Base-by-base conservation (phyloP, 2,888 invertebrate species). In the Epinotia nisella region DNA sequence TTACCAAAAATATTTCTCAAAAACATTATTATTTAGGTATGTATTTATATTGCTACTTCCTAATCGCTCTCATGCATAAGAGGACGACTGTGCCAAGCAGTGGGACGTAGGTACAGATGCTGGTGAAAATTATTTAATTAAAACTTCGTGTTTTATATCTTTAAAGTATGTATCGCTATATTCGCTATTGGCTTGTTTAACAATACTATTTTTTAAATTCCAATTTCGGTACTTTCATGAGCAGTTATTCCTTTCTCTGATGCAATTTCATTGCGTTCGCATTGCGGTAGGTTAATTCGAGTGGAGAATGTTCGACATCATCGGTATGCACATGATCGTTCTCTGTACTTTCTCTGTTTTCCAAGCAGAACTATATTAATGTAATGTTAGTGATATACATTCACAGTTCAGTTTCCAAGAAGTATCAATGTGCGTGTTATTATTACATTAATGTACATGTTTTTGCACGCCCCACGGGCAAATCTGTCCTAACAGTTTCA, bases 221-320 rank as follows among this genome's bases (percentile, higher is more conserved):
- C 49, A n/a, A 49, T 19, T 35, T 35, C 15, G n/a, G 3, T 35
- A 35, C 10, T 29, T 58, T n/a, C n/a, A 35, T 58, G 17, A 17
- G 9, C 9, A 58, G 35, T n/a, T 35, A 35, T 24, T 58, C 15
- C 3, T 24, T 35, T 15, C 21, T 10, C n/a, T 17, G n/a, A 55
- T 62, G 24, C 45, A 19, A 15, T 24, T n/a, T 3, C 55, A 55
- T 66, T 56, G 21, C 55, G 21, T 55, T 66, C 7, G 13, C 64
- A 29, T 66, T 41, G 41, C 56, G 55, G 56, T 66, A 56, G 66
- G 66, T 56, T 66, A 66, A 66, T 66, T 66, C 41, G 66, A 41
- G 55, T 24, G 41, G 41, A 41, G 66, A 66, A 66, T 56, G 66
- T n/a, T 41, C 41, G 41, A 66, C 66, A 56, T 56, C 17, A 66